Evolutionary conservation across 2,888 invertebrate species (phyloP).

Genomic region (Drosophila ezoana): DNA sequence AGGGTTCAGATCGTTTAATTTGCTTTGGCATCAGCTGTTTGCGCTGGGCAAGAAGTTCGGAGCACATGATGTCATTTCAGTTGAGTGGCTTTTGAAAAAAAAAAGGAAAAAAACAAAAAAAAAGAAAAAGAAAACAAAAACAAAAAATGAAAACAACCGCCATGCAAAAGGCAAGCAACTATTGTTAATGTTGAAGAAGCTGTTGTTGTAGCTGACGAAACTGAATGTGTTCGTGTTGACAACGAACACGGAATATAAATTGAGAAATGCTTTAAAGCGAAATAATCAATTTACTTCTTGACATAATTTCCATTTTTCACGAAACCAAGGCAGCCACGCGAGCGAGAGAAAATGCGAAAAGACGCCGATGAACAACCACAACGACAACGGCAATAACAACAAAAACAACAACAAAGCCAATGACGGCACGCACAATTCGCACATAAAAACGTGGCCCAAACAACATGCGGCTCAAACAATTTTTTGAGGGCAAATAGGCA

Average conservation of each 20-base stretch:
- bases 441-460: constrained; percentile 46
- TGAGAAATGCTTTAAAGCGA: constrained; percentile 84
- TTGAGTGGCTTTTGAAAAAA: constrained; percentile 69
- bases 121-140: constrained; percentile 13
- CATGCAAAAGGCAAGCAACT: constrained; percentile 65
- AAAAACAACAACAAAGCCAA: background rate
- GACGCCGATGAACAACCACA: constrained; percentile 22
- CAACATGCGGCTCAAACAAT: constrained; percentile 34
- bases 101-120: constrained; percentile 19
- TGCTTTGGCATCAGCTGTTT: constrained; percentile 75
- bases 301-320: constrained; percentile 85
- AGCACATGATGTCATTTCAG: constrained; percentile 83
- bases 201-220: constrained; percentile 61
- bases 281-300: constrained; percentile 84
- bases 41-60: constrained; percentile 25
- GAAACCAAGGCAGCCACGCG: constrained; percentile 75
- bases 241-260: constrained; percentile 82
- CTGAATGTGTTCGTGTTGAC: constrained; percentile 79
- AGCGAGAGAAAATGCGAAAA: constrained; percentile 45
- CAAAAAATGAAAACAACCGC: constrained; percentile 39
- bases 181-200: constrained; percentile 54
- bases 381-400: constrained; percentile 15
- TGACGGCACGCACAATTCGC: constrained; percentile 72
- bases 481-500: constrained; percentile 39
- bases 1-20: constrained; percentile 63